Conservation (phyloP, 2,113 vertebrate species). For the Cyanistes caeruleus region DNA sequence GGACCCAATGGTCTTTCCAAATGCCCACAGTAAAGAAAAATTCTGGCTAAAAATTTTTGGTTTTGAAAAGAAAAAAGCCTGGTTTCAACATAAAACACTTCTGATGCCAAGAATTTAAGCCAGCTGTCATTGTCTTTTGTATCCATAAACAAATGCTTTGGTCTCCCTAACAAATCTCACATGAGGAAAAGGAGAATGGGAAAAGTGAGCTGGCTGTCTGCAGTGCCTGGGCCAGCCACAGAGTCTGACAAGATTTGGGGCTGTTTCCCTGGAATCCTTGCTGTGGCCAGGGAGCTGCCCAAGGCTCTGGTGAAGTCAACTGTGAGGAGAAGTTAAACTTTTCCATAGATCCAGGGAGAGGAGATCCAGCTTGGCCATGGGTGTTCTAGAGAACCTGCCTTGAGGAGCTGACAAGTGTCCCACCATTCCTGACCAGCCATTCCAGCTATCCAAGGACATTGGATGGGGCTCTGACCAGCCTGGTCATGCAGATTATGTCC, state of each 20-base stretch:
- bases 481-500: not conserved
- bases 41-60: not conserved
- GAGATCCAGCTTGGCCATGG: not conserved
- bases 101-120: constrained; percentile 27
- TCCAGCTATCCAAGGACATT: not conserved
- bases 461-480: not conserved
- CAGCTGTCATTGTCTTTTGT: constrained; percentile 58
- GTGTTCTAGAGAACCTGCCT: not conserved
- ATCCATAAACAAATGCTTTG: constrained; percentile 55
- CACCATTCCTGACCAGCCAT: not conserved
- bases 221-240: not conserved
- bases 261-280: not conserved
- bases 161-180: constrained; percentile 22
- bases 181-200: not conserved
- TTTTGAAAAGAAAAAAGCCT: not conserved
- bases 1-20: not conserved
- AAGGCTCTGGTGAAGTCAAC: not conserved
- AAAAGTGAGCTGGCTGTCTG: not conserved
- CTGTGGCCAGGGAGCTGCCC: accelerated
- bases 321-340: not conserved
- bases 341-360: not conserved
- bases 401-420: not conserved
- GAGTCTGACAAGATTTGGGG: not conserved
- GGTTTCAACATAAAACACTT: constrained; percentile 24
- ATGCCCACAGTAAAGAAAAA: not conserved